A percentile compares a stretch with the other conserved stretches of the same genome.
These are phyloP conservation scores for Eupithecia tripunctaria DNA, from an alignment of 2,888 invertebrate genomes.

Conservation along the genomic window DNA sequence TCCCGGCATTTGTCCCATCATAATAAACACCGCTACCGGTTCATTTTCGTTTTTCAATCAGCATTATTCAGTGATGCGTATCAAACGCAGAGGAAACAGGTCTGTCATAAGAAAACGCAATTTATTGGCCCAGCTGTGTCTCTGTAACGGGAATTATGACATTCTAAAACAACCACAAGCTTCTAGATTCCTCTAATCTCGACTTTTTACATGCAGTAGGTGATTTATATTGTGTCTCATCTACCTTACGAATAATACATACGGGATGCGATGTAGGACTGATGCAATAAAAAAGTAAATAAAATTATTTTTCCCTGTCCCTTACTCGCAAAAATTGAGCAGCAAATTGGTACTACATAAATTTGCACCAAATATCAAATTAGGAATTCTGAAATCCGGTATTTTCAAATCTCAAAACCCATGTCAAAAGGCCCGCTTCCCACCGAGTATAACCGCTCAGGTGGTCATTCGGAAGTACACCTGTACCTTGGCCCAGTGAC, in stretches of 20 bases:
- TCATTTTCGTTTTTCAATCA: constrained; percentile 71
- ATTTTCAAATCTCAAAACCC: background rate
- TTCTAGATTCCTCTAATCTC: constrained; percentile 10
- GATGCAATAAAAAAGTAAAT: background rate
- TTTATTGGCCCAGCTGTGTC: constrained; percentile 29
- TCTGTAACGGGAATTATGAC: constrained; percentile 11
- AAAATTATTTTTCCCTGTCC: background rate
- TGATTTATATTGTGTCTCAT: constrained; percentile 2
- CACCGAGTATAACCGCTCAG: constrained; percentile 7
- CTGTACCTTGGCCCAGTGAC: constrained; percentile 31
- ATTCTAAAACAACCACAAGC: constrained; percentile 9
- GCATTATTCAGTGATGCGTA: constrained; percentile 68
- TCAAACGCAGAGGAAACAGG: constrained; percentile 56
- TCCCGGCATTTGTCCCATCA: constrained; percentile 52
- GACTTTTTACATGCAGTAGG: constrained; percentile 2
- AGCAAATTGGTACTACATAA: background rate
- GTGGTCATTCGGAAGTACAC: constrained; percentile 34
- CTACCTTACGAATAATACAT: background rate
- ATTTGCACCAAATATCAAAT: background rate
- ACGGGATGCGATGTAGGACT: background rate
- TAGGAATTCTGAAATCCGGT: background rate
- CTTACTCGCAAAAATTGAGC: background rate
- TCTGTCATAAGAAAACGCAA: constrained; percentile 41
- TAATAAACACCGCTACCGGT: constrained; percentile 58
- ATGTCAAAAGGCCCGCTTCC: background rate